Conservation (phyloP, 1,140 invertebrate species). For the Drosophila leontia region DNA sequence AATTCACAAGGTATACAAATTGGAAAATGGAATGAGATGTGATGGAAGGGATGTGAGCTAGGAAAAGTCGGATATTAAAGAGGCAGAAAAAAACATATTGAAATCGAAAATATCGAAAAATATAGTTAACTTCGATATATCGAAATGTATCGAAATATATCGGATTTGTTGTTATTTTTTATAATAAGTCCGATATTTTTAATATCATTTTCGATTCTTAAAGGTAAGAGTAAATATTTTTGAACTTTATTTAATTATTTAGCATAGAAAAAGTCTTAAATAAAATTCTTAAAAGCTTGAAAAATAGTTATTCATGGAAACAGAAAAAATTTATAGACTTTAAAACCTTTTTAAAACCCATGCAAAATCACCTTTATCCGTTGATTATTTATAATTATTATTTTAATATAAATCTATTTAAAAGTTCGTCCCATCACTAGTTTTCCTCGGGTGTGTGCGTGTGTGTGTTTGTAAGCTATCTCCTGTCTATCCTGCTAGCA, state of each 20-base stretch:
- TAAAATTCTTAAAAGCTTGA: not conserved
- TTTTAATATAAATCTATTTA: not conserved
- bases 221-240: not conserved
- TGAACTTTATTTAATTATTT: not conserved
- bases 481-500: conserved; percentile 37
- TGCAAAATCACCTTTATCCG: too few species aligned
- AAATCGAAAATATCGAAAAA: not conserved
- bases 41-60: conserved; percentile 4
- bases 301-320: not conserved
- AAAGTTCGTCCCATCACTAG: conserved; percentile 2
- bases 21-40: not conserved
- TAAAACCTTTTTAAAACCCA: not conserved
- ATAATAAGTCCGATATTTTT: too few species aligned
- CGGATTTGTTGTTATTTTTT: not conserved
- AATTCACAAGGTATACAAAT: conserved; percentile 43
- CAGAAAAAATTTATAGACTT: not conserved
- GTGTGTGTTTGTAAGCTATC: conserved; percentile 15
- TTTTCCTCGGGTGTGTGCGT: conserved; percentile 5
- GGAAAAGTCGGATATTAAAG: not conserved
- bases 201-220: too few species aligned
- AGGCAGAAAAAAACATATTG: not conserved
- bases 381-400: too few species aligned
- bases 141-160: not conserved
- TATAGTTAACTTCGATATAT: not conserved
- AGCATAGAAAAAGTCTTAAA: not conserved